phyloP scores from a whole-genome alignment of 2,888 invertebrate species.

The Tuta absoluta region DNA sequence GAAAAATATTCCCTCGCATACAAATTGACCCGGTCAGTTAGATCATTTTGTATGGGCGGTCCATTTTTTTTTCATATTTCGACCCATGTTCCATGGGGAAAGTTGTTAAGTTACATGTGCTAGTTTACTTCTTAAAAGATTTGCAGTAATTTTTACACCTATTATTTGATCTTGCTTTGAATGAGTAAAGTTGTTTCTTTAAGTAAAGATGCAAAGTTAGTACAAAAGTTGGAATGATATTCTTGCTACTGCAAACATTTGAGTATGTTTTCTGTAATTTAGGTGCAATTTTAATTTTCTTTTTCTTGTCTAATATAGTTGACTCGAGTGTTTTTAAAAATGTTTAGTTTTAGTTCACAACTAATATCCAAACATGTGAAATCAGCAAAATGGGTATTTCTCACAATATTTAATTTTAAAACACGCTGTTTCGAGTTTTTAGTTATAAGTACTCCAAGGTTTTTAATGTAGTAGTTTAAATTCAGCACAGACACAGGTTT shows the following conservation, averaged over 20 bases:
- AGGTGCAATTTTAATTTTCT: slow-evolving; percentile 15
- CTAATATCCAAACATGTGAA: neutral
- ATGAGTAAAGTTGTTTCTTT: slow-evolving; percentile 5
- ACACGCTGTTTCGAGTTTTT: neutral
- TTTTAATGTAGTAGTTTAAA: slow-evolving; percentile 21
- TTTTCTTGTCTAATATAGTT: slow-evolving; percentile 8
- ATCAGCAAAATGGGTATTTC: neutral
- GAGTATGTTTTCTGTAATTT: slow-evolving; percentile 3
- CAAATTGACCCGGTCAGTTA: too few species aligned
- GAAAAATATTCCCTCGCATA: too few species aligned
- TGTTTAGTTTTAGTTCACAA: neutral
- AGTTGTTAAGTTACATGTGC: too few species aligned
- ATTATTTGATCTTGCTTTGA: neutral
- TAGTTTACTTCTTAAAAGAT: too few species aligned
- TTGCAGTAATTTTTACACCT: too few species aligned
- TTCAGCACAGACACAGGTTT: slow-evolving; percentile 28
- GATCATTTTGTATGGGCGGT: too few species aligned
- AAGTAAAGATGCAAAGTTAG: slow-evolving; percentile 16
- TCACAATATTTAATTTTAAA: slow-evolving; percentile 4
- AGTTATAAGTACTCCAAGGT: slow-evolving; percentile 23
- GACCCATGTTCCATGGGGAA: too few species aligned
- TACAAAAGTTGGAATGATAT: slow-evolving; percentile 14
- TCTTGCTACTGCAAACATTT: slow-evolving; percentile 1
- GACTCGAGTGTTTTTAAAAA: slow-evolving; percentile 1
- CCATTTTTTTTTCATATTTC: too few species aligned